A percentile compares a stretch with the other conserved stretches of the same genome.
These are phyloP conservation scores for Sinosuthora webbiana DNA, from an alignment of 2,113 vertebrate genomes.

Conservation along the genomic window DNA sequence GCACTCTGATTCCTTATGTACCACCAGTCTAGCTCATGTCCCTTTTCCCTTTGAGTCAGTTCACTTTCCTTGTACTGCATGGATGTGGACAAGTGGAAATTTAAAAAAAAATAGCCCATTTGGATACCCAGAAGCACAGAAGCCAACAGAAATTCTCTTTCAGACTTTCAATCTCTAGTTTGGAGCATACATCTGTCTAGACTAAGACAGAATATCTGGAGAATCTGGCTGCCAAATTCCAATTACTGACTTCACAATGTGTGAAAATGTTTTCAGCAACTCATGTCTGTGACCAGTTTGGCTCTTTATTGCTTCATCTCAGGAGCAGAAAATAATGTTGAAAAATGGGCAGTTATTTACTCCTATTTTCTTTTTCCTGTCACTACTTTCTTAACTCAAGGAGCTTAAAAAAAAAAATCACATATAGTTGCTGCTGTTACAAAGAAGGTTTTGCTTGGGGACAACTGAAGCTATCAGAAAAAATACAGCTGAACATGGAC, in stretches of 20 bases:
- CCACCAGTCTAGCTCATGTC: background rate
- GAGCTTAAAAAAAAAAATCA: background rate
- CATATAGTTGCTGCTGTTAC: background rate
- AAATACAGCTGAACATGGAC: background rate
- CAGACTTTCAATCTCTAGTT: background rate
- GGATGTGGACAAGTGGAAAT: background rate
- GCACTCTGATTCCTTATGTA: background rate
- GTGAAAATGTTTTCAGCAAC: background rate
- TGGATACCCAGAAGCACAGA: background rate
- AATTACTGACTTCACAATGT: background rate
- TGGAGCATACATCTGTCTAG: background rate
- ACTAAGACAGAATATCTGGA: background rate
- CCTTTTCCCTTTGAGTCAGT: background rate
- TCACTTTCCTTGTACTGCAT: background rate
- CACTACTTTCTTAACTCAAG: background rate
- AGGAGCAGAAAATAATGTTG: background rate
- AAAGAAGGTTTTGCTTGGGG: background rate
- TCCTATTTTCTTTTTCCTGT: background rate
- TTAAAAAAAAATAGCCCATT: background rate
- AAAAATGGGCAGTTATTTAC: background rate
- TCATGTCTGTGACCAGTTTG: background rate
- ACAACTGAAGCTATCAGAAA: background rate
- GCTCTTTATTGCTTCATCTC: background rate
- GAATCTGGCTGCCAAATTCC: background rate
- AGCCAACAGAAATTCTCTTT: background rate